Evolutionary conservation across 2,113 vertebrate genomes (phyloP), one percentile per base, ranked within the genome.

Genomic region (Spilogale gracilis): DNA sequence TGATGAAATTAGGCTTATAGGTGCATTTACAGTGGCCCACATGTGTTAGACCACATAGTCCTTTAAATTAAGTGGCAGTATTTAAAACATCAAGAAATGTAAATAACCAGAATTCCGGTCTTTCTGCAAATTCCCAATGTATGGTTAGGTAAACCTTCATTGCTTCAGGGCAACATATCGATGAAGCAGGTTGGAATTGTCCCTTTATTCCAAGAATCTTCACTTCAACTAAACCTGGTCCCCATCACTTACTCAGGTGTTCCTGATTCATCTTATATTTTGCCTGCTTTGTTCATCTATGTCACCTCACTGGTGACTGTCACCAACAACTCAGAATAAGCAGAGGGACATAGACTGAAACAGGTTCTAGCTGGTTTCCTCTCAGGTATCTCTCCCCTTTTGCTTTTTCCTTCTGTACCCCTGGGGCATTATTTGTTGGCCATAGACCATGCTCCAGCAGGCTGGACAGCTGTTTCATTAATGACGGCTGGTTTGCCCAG

Each of bases 161-260:
- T 11, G 5, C 6, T 23, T 32, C 0, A 52, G 7, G 65, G 14
- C 0, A 2, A 43, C 13, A 9, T n/a, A 27, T 13, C 1, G 45
- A 1, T 48, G 14, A n/a, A n/a, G 83, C 27, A 25, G 2, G 30
- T n/a, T 32, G 54, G 65, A 74, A 73, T 1, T 27, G 54, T 30
- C 54, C 17, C 7, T 80, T 60, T 54, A 61, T 3, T 82, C 86
- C 32, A 4, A 78, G n/a, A 89, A 21, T 9, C 2, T 73, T 27
- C 45, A 58, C 23, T 52, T 9, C 65, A 38, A 30, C 10, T 27
- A 30, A 83, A 61, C 23, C 11, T 3, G 16, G 63, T 23, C 23
- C 45, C 11, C 32, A 5, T 10, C 2, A 2, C 8, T 30, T 45
- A 12, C 50, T 14, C 23, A 32, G 6, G 2, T 32, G 8, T 8